Evolutionary conservation across 92 coral and sea anemone species (phyloP), one percentile per base, ranked within the genome.

Genomic region (Metridium senile): DNA sequence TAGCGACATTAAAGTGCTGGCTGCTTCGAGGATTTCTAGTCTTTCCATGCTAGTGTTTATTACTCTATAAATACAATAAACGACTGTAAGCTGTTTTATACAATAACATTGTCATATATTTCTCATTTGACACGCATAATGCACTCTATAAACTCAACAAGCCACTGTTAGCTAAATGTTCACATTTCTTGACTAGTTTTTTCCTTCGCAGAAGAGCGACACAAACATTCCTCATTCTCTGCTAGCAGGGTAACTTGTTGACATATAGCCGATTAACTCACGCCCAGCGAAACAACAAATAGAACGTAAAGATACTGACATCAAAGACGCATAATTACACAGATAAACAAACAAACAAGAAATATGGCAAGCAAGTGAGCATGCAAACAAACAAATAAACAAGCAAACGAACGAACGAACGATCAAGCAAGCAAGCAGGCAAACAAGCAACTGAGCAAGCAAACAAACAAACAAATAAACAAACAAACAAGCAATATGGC

Each of bases 1-100:
- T 19, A 79, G 33, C 34, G 54, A 59, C 33, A 79, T 25, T 18
- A 79, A 67, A 6, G 84, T 70, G 32, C 74, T 57, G 11, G 84
- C 84, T 1, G 84, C 84, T 58, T 79, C 84, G 0, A 57, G 16
- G 35, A 73, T 34, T 29, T 73, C 78, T 57, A 73, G 33, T 58
- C 68, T 63, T 4, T 73, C 78, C 53, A 57, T 23, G 28, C 32
- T 71, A 10, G 46, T n/a, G 20, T 43, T 54, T 53, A 58, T 73
- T 28, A 26, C 29, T 31, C 45, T 11, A 13, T 16, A 61, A 34
- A 27, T 0, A 18, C 9, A 32, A 54, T 39, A 39, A 39, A 39
- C 13, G 13, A 4, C 49, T 39, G n/a, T n/a, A n/a, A n/a, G n/a
- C n/a, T n/a, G n/a, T n/a, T n/a, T n/a, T n/a, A n/a, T n/a, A n/a